phyloP scores from a whole-genome alignment of 2,888 invertebrate species.

The Lepidonotus clava region DNA sequence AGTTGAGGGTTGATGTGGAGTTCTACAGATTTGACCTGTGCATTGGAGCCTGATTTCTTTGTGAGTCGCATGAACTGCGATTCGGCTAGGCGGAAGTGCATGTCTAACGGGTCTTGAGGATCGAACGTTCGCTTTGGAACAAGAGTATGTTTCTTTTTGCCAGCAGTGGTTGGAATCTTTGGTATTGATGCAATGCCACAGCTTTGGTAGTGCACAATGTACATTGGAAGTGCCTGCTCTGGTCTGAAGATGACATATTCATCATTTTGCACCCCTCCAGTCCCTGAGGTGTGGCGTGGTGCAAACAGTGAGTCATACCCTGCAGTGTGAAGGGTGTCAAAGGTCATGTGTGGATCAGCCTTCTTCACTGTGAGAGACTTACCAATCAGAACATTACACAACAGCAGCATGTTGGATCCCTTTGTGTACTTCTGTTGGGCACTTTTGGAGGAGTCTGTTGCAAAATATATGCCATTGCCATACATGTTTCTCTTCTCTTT shows the following conservation, averaged over 20 bases:
- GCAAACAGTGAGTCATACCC: conserved; percentile 60
- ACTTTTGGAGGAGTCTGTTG: conserved; percentile 63
- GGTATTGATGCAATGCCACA: background rate
- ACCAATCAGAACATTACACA: conserved; percentile 62
- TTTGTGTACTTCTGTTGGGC: conserved; percentile 60
- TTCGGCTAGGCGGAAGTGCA: conserved; percentile 59
- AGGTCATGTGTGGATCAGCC: conserved; percentile 45
- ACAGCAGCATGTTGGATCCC: conserved; percentile 59
- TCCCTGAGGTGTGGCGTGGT: conserved; percentile 27
- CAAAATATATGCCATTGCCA: conserved; percentile 61
- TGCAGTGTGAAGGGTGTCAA: conserved; percentile 2
- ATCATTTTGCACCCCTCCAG: conserved; percentile 60
- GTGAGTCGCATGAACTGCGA: conserved; percentile 59
- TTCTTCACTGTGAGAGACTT: conserved; percentile 37
- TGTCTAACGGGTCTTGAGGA: conserved; percentile 35
- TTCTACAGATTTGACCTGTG: conserved; percentile 53
- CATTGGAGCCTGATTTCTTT: background rate
- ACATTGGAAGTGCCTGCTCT: conserved; percentile 58
- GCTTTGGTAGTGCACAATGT: conserved; percentile 58
- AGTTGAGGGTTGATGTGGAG: conserved; percentile 55
- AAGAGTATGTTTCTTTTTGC: background rate
- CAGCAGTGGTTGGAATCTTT: background rate
- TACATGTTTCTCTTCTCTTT: conserved; percentile 13
- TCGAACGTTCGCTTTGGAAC: background rate
- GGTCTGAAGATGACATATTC: conserved; percentile 59